Evolutionary conservation across 2,888 invertebrate species (phyloP).

Genomic region (Eupsilia transversa): DNA sequence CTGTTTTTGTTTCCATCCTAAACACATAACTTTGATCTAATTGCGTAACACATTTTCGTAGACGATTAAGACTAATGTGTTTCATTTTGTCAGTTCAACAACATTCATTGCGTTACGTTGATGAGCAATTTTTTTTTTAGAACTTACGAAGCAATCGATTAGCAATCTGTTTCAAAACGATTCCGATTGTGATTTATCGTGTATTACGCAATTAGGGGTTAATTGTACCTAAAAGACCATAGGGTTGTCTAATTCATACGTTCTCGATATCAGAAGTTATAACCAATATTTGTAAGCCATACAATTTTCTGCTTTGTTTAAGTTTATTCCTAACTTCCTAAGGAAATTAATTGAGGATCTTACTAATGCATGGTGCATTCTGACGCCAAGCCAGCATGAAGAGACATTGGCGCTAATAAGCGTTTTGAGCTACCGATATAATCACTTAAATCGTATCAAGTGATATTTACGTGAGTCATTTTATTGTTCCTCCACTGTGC

Average conservation of each 20-base stretch:
- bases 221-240: conserved; percentile 30
- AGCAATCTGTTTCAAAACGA: too few species aligned
- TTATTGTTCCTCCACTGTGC: neutral
- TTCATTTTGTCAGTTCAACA: too few species aligned
- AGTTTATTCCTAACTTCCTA: conserved; percentile 12
- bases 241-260: conserved; percentile 17
- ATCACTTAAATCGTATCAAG: neutral
- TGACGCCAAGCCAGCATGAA: neutral
- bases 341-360: conserved; percentile 13
- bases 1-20: conserved; percentile 19
- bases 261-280: conserved; percentile 24
- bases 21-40: conserved; percentile 26
- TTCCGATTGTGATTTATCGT: too few species aligned
- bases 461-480: neutral
- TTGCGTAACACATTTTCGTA: too few species aligned
- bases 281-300: conserved; percentile 42
- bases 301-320: conserved; percentile 46
- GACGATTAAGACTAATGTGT: too few species aligned
- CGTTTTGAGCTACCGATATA: neutral
- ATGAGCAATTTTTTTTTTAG: too few species aligned
- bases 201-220: too few species aligned
- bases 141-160: too few species aligned
- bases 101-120: too few species aligned
- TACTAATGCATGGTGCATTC: neutral
- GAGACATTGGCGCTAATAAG: neutral